Percentiles rank a stretch among this genome's conserved stretches.
phyloP scores from a whole-genome alignment of 2,113 vertebrate genomes.

The Phyllostomus discolor region DNA sequence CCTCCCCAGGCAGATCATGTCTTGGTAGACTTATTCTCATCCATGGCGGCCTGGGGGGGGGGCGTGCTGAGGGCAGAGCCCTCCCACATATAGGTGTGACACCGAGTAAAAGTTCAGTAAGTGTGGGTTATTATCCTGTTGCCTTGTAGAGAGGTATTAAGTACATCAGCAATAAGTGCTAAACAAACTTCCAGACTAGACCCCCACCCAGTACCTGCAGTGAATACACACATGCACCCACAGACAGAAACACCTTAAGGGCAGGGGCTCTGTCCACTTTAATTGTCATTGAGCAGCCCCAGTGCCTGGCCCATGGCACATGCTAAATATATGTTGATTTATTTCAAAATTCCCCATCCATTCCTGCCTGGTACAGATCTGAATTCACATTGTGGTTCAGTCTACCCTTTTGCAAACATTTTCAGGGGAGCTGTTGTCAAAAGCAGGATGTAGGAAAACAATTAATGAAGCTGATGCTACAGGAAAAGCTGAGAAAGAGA shows the following conservation, averaged over 20 bases:
- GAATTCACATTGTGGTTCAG: neutral
- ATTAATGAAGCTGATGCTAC: conserved; percentile 16
- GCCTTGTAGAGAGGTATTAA: neutral
- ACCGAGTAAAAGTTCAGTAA: neutral
- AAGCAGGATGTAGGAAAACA: conserved; percentile 46
- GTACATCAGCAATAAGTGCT: neutral
- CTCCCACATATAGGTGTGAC: neutral
- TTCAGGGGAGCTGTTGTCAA: neutral
- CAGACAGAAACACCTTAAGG: neutral
- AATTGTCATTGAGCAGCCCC: neutral
- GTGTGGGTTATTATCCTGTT: neutral
- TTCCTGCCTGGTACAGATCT: neutral
- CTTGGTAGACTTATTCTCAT: too few relatives aligned
- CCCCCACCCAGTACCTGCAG: neutral
- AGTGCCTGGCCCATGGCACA: neutral
- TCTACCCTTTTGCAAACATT: conserved; percentile 7
- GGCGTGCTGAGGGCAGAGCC: too few relatives aligned
- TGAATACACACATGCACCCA: neutral
- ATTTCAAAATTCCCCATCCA: neutral
- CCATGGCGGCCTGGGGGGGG: too few relatives aligned
- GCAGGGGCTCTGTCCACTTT: neutral
- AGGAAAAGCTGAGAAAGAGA: conserved; percentile 47
- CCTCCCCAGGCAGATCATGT: too few relatives aligned
- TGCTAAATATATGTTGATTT: neutral
- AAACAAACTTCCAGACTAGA: neutral